These are phyloP conservation scores for Parasteatoda tepidariorum DNA, from an alignment of 1,140 invertebrate genomes.

Conservation along the genomic window DNA sequence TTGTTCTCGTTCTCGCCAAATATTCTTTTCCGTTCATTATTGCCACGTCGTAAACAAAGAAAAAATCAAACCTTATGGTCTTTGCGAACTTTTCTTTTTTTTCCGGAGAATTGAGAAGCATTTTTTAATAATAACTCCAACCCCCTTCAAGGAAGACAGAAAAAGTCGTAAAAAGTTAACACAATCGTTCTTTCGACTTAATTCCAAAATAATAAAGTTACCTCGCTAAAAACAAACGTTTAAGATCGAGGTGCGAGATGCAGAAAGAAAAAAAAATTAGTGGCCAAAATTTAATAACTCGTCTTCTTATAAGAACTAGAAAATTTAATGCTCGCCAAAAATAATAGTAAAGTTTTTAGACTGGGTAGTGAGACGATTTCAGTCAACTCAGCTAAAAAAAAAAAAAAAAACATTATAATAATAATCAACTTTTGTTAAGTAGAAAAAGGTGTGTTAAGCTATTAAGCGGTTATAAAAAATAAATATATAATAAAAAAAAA, in stretches of 20 bases:
- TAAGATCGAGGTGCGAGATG: not conserved
- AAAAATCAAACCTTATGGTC: conserved; percentile 15
- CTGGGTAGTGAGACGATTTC: not conserved
- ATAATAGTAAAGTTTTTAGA: not conserved
- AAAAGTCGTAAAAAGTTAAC: not conserved
- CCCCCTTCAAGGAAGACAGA: not conserved
- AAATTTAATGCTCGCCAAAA: conserved; percentile 37
- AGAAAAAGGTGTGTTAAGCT: not conserved
- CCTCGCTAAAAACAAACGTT: conserved; percentile 32
- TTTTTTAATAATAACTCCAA: conserved; percentile 50
- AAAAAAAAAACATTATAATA: conserved; percentile 16
- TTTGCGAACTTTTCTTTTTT: conserved; percentile 3
- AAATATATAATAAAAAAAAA: conserved; percentile 2
- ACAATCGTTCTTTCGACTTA: conserved; percentile 9
- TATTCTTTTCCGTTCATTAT: conserved; percentile 51
- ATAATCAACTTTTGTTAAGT: conserved; percentile 1
- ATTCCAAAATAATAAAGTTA: conserved; percentile 61
- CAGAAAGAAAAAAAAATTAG: conserved; percentile 25
- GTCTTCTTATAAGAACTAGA: conserved; percentile 1
- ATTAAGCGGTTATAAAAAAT: not conserved
- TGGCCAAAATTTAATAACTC: conserved; percentile 55
- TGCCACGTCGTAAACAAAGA: conserved; percentile 43
- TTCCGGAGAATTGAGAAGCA: conserved; percentile 14
- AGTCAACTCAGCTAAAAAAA: conserved; percentile 31
- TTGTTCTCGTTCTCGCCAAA: conserved; percentile 52